phyloP scores from a whole-genome alignment of 92 coral and sea anemone species.

The Isaurus tuberculatus region DNA sequence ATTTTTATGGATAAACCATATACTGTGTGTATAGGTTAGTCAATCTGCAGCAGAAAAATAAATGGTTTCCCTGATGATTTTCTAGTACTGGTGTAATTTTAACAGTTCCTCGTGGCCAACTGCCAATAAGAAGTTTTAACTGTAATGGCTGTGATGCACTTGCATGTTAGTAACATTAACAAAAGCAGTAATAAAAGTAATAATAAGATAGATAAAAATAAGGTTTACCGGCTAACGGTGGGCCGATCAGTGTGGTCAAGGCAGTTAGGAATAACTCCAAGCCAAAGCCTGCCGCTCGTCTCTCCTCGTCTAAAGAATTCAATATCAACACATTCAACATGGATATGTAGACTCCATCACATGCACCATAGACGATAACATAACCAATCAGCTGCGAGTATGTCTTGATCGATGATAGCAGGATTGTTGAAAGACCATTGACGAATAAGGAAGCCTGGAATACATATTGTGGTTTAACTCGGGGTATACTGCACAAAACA shows the following conservation, averaged over 20 bases:
- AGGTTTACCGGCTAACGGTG: conserved; percentile 25
- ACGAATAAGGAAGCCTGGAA: conserved; percentile 51
- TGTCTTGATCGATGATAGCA: not conserved
- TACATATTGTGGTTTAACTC: conserved; percentile 53
- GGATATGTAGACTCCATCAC: conserved; percentile 7
- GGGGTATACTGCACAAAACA: conserved; percentile 54
- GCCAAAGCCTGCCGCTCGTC: conserved; percentile 9
- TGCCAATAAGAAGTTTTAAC: no score
- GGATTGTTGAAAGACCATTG: conserved; percentile 32
- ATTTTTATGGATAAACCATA: no score
- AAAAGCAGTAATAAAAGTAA: no score
- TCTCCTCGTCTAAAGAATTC: not conserved
- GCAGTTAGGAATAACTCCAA: conserved; percentile 6
- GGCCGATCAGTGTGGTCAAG: conserved; percentile 21
- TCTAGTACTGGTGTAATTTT: no score
- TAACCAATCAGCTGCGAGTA: conserved; percentile 21
- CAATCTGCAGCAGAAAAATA: no score
- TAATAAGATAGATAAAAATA: not conserved
- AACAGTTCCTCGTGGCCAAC: no score
- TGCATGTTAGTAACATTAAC: no score
- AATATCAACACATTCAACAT: conserved; percentile 22
- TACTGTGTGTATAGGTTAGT: no score
- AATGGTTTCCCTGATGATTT: no score
- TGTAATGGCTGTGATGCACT: no score
- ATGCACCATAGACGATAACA: conserved; percentile 28